phyloP scores from a whole-genome alignment of 2,888 invertebrate species.

The Teleogryllus oceanicus region DNA sequence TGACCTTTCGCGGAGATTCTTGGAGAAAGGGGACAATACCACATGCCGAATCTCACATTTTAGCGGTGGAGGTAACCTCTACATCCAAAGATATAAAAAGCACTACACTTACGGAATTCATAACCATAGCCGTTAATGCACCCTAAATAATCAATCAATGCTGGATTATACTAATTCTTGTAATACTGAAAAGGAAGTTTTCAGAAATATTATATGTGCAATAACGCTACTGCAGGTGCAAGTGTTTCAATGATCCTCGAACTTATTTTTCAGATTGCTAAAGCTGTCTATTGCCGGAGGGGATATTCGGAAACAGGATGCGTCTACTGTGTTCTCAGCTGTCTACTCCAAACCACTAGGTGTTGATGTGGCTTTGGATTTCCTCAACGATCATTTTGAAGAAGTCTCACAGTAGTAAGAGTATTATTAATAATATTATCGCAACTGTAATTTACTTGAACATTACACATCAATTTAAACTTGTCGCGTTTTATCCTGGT shows the following conservation, averaged over 20 bases:
- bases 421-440: neutral
- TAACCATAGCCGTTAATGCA: too few species aligned
- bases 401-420: conserved; percentile 27
- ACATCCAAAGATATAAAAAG: neutral
- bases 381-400: conserved; percentile 28
- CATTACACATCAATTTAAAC: neutral
- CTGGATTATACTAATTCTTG: too few species aligned
- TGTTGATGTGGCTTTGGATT: conserved; percentile 32
- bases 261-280: neutral
- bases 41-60: too few species aligned
- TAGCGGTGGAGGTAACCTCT: too few species aligned
- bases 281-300: neutral
- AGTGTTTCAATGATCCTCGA: too few species aligned
- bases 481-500: neutral
- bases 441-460: neutral
- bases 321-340: conserved; percentile 29
- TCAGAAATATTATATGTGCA: too few species aligned
- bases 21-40: too few species aligned
- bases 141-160: too few species aligned
- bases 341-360: conserved; percentile 32
- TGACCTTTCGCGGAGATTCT: too few species aligned
- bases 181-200: too few species aligned
- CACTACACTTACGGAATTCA: too few species aligned
- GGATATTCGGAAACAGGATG: conserved; percentile 32
- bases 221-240: too few species aligned